Evolutionary conservation across 2,113 vertebrate genomes (phyloP).

Genomic region (Noctilio leporinus): DNA sequence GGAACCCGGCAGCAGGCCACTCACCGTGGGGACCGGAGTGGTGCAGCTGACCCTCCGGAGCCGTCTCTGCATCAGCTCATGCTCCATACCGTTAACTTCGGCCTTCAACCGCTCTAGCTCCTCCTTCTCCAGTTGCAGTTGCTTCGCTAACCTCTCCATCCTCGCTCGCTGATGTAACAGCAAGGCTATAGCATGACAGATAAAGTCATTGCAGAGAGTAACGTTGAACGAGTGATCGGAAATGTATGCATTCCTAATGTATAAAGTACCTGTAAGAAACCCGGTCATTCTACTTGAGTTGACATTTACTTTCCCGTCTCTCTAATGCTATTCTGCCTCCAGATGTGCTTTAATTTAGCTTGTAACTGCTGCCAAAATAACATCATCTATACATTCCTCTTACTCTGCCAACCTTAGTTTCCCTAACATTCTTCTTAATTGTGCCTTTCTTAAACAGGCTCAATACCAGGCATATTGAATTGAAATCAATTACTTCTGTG

Average conservation of each 20-base stretch:
- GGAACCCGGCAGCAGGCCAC: conserved; percentile 59
- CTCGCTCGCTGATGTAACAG: conserved; percentile 96
- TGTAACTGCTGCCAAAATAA: conserved; percentile 1
- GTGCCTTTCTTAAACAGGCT: not conserved
- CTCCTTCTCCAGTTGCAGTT: conserved; percentile 90
- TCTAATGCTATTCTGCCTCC: not conserved
- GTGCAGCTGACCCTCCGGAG: conserved; percentile 94
- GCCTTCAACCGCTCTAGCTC: conserved; percentile 93
- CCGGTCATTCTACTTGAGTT: not conserved
- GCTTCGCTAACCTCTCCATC: conserved; percentile 97
- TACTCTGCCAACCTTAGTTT: not conserved
- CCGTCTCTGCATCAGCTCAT: conserved; percentile 95
- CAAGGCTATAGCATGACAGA: conserved; percentile 84
- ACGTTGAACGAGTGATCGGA: conserved; percentile 11
- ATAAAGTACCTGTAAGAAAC: not conserved
- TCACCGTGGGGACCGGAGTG: conserved; percentile 92
- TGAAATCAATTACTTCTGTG: not conserved
- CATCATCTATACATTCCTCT: not conserved
- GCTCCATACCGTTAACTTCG: conserved; percentile 97
- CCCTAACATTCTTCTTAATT: conserved; percentile 6
- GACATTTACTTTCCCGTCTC: conserved; percentile 22
- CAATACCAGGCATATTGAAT: not conserved
- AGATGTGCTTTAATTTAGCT: conserved; percentile 10
- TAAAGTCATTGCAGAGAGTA: conserved; percentile 60
- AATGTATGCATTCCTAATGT: not conserved